These are phyloP conservation scores for Argentina silus DNA, from an alignment of 2,797 vertebrate species.

Conservation along the genomic window DNA sequence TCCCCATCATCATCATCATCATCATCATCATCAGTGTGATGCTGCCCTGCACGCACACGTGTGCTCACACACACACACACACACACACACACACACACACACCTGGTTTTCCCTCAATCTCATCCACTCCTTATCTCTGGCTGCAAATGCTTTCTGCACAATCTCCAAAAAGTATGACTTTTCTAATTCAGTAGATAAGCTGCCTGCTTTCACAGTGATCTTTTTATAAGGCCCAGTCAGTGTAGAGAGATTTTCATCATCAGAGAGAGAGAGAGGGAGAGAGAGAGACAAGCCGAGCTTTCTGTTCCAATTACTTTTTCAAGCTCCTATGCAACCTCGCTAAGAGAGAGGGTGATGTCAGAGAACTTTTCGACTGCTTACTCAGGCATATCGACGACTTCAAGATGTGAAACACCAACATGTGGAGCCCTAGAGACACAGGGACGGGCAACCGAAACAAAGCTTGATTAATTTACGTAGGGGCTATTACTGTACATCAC, in stretches of 20 bases:
- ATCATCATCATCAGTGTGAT: neutral
- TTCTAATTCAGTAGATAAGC: constrained; percentile 14
- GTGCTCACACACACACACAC: neutral
- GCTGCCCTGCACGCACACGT: neutral
- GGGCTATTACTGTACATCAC: neutral
- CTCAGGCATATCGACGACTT: neutral
- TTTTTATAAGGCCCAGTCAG: constrained; percentile 12
- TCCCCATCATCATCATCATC: neutral
- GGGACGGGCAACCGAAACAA: neutral
- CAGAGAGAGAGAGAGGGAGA: neutral
- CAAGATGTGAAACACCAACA: neutral
- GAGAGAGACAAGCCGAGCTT: constrained; percentile 21
- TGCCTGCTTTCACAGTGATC: constrained; percentile 5
- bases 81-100: neutral
- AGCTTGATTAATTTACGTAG: neutral
- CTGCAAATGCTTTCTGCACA: neutral
- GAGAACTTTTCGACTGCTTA: constrained; percentile 25
- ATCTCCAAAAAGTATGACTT: constrained; percentile 27
- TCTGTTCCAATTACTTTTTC: constrained; percentile 27
- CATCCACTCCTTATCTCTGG: neutral
- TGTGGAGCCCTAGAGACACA: neutral
- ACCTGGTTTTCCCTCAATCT: too few species aligned
- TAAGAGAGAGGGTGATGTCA: constrained; percentile 30
- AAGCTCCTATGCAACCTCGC: constrained; percentile 38
- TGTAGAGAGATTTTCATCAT: constrained; percentile 39